These are phyloP conservation scores for Erannis defoliaria DNA, from an alignment of 2,888 invertebrate genomes.

Conservation along the genomic window DNA sequence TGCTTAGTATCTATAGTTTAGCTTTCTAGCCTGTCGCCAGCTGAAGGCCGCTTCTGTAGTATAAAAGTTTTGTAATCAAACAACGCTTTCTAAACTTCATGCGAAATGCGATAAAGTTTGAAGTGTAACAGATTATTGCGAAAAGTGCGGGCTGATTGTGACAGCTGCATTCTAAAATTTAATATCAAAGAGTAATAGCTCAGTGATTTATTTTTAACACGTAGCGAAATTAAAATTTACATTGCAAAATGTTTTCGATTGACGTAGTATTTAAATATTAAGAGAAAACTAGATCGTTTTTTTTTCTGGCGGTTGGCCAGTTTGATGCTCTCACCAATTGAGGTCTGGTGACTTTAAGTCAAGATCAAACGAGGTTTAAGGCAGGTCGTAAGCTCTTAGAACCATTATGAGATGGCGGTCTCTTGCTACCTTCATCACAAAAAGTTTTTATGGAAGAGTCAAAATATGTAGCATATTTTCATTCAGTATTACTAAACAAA, in stretches of 20 bases:
- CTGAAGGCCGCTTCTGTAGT: conserved; percentile 23
- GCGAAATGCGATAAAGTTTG: conserved; percentile 22
- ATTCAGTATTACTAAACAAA: too few relatives aligned
- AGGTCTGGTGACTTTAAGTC: neutral
- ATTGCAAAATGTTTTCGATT: neutral
- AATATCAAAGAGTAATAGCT: neutral
- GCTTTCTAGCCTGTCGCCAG: conserved; percentile 1
- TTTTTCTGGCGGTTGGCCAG: neutral
- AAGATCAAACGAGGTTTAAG: too few relatives aligned
- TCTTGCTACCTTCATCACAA: too few relatives aligned
- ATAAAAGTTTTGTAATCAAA: conserved; percentile 27
- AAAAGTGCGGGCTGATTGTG: conserved; percentile 6
- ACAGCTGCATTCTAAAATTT: conserved; percentile 4
- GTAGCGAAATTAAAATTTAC: neutral
- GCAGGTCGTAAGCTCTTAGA: too few relatives aligned
- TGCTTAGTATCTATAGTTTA: conserved; percentile 15
- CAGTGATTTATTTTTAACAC: neutral
- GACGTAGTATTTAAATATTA: neutral
- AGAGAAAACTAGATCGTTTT: neutral
- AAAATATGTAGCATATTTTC: too few relatives aligned
- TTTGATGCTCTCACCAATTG: neutral
- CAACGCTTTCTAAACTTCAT: conserved; percentile 25
- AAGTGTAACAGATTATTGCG: conserved; percentile 20
- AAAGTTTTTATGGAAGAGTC: too few relatives aligned
- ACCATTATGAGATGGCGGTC: too few relatives aligned